Conservation (phyloP, 1,140 invertebrate genomes). For the Conus ventricosus region DNA sequence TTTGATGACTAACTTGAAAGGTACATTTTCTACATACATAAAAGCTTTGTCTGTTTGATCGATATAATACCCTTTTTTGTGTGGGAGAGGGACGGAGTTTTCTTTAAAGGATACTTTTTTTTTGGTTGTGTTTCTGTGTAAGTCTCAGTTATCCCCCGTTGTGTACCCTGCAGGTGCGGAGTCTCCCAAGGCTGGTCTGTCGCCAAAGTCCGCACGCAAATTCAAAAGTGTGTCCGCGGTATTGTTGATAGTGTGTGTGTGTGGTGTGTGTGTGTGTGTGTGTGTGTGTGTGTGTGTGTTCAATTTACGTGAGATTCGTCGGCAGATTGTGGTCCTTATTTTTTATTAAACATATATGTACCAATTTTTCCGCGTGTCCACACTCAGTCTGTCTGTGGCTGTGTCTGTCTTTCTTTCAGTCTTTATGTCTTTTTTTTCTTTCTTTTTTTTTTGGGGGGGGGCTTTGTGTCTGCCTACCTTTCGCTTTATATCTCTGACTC, state of each 20-base stretch:
- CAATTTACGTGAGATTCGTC: too few species aligned
- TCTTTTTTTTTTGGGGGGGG: not conserved
- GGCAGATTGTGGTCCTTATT: too few species aligned
- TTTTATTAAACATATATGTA: too few species aligned
- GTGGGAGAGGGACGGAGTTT: too few species aligned
- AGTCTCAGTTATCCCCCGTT: too few species aligned
- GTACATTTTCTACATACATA: too few species aligned
- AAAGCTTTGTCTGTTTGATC: too few species aligned
- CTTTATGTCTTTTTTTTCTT: not conserved
- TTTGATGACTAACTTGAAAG: too few species aligned
- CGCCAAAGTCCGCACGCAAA: conserved; percentile 49
- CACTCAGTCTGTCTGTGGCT: not conserved
- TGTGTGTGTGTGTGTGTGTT: not conserved
- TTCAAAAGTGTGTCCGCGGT: conserved; percentile 51
- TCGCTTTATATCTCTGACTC: not conserved
- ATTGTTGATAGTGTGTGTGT: conserved; percentile 26
- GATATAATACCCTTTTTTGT: too few species aligned
- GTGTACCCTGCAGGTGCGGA: conserved; percentile 26
- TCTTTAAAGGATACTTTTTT: too few species aligned
- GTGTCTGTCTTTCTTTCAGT: not conserved
- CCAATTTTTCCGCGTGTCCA: too few species aligned
- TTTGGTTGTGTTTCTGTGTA: too few species aligned
- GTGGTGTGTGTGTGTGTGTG: not conserved
- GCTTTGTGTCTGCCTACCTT: not conserved
- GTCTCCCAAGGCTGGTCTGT: conserved; percentile 40